A percentile compares a stretch with the other conserved stretches of the same genome.
These are phyloP conservation scores for Macaria notata DNA, from an alignment of 2,888 invertebrate genomes.

Conservation along the genomic window DNA sequence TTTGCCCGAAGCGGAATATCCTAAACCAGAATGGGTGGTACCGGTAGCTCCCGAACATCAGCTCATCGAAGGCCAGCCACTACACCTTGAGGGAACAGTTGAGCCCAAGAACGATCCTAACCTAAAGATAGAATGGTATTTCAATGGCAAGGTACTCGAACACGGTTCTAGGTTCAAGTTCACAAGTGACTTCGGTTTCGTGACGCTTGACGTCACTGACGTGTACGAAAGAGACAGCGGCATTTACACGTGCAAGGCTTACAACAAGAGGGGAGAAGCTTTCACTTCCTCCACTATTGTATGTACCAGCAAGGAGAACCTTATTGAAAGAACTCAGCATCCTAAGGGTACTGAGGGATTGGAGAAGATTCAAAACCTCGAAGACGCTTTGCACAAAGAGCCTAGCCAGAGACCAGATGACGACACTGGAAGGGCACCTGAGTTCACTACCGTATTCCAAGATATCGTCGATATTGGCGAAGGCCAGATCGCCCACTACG, in stretches of 20 bases:
- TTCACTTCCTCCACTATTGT: conserved; percentile 95
- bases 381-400: conserved; percentile 90
- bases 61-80: conserved; percentile 90
- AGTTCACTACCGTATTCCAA: conserved; percentile 93
- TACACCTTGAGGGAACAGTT: conserved; percentile 97
- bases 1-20: conserved; percentile 89
- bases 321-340: conserved; percentile 95
- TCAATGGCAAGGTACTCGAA: conserved; percentile 93
- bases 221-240: conserved; percentile 97
- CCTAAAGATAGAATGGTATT: conserved; percentile 96
- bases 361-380: conserved; percentile 94
- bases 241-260: conserved; percentile 95
- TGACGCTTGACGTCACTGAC: conserved; percentile 95
- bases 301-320: conserved; percentile 90
- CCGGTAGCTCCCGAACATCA: conserved; percentile 91
- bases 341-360: conserved; percentile 97
- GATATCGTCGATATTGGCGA: conserved; percentile 93
- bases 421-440: conserved; percentile 92
- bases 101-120: conserved; percentile 97
- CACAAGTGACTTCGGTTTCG: conserved; percentile 97
- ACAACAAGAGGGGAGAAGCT: conserved; percentile 93
- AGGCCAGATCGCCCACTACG: conserved; percentile 98
- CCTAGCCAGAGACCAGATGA: conserved; percentile 86
- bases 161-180: conserved; percentile 95
- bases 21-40: conserved; percentile 93